These are phyloP conservation scores for Chelmon rostratus DNA, from an alignment of 2,797 vertebrate species.

Conservation along the genomic window DNA sequence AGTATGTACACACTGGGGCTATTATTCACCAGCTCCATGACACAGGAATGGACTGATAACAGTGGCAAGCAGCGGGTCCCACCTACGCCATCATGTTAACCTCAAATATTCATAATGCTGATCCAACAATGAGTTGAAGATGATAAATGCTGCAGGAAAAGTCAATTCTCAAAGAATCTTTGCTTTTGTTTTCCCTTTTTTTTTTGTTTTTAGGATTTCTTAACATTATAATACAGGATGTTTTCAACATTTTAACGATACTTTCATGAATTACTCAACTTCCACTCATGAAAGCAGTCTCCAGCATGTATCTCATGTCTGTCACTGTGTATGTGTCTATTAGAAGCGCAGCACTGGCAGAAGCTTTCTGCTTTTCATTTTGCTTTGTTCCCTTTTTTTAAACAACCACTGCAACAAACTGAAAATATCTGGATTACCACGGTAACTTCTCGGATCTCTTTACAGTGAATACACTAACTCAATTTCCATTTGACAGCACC, in stretches of 20 bases:
- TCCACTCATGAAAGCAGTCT: too few relatives aligned
- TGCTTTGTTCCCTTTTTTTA: not conserved
- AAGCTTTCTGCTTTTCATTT: not conserved
- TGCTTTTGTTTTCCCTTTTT: not conserved
- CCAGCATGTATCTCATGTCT: not conserved
- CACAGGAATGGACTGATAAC: constrained; percentile 44
- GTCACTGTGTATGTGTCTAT: not conserved
- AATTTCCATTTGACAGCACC: constrained; percentile 13
- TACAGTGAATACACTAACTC: constrained; percentile 34
- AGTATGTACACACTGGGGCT: constrained; percentile 71
- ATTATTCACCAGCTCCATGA: constrained; percentile 73
- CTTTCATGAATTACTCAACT: not conserved
- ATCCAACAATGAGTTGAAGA: constrained; percentile 13
- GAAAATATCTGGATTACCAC: not conserved
- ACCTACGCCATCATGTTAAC: constrained; percentile 31
- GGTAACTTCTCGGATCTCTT: constrained; percentile 1
- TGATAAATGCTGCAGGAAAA: not conserved
- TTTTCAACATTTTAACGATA: too few relatives aligned
- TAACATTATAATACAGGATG: too few relatives aligned
- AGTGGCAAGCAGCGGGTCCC: constrained; percentile 20
- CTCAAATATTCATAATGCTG: constrained; percentile 30
- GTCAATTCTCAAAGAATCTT: not conserved
- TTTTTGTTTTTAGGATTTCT: too few relatives aligned
- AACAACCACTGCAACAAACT: not conserved
- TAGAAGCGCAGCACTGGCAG: not conserved